These are phyloP conservation scores for Ceramica pisi DNA, from an alignment of 2,888 invertebrate genomes.

Conservation along the genomic window DNA sequence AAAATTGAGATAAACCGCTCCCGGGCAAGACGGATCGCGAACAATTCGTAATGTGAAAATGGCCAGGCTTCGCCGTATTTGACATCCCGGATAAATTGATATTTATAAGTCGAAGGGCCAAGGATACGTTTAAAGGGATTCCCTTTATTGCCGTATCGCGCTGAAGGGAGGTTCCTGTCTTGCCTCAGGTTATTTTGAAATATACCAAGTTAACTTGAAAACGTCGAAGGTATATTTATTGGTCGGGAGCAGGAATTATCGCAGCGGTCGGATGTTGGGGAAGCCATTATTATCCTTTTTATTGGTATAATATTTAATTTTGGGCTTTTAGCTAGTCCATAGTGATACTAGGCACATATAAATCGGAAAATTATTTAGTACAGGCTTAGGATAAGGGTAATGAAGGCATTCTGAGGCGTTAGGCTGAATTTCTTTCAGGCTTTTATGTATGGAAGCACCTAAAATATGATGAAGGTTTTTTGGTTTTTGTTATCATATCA, in stretches of 20 bases:
- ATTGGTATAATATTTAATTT: conserved; percentile 91
- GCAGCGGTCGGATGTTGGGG: conserved; percentile 85
- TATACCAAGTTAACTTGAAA: conserved; percentile 88
- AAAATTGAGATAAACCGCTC: conserved; percentile 81
- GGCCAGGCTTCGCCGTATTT: conserved; percentile 86
- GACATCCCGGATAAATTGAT: conserved; percentile 90
- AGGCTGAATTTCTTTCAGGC: conserved; percentile 23
- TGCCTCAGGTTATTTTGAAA: conserved; percentile 88
- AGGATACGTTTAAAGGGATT: conserved; percentile 89
- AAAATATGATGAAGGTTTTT: neutral
- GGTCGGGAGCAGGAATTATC: conserved; percentile 87
- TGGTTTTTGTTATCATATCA: neutral
- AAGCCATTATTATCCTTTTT: conserved; percentile 90
- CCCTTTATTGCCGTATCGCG: conserved; percentile 88
- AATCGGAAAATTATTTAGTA: conserved; percentile 86
- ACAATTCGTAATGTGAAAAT: conserved; percentile 87
- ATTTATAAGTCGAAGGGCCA: conserved; percentile 90
- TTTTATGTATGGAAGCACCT: conserved; percentile 16
- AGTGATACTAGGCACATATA: conserved; percentile 82
- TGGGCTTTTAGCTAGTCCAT: conserved; percentile 82
- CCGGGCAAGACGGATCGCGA: conserved; percentile 79
- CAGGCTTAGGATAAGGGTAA: conserved; percentile 53
- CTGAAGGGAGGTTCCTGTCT: conserved; percentile 87
- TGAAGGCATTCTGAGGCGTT: conserved; percentile 63
- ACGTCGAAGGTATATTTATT: conserved; percentile 90